Evolutionary conservation across 1,140 invertebrate genomes (phyloP), one percentile per base, ranked within the genome.

Genomic region (Drosophila mayri): DNA sequence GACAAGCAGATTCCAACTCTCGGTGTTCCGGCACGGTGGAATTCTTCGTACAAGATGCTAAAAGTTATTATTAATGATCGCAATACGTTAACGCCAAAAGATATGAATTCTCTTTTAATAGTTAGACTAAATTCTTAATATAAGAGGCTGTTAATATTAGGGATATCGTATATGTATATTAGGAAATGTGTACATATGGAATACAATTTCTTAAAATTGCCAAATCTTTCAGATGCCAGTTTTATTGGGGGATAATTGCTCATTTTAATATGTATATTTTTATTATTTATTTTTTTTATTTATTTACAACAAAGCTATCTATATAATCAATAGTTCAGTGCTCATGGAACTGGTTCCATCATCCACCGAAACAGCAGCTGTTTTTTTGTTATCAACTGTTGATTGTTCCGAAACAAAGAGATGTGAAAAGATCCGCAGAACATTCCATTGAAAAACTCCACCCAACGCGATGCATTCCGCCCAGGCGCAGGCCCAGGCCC

Each of bases 401-500:
- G 68, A 70, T 70, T 55, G 63, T 46, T 60, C 6, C 16, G 41
- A 35, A 71, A 72, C 66, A 71, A 72, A 49, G 54, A 83, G 78
- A 86, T 88, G 84, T 87, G 62, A 86, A 78, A 66, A 79, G 9
- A 62, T 64, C 32, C 41, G 54, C 52, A 49, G 37, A 72, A 72
- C 57, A 75, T 49, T 58, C 64, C 66, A 59, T 32, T 50, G 11
- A 55, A 37, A 60, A 57, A 43, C 44, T 65, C 61, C 55, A 35
- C 47, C 54, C 47, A 38, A 12, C 32, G 75, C 43, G 44, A 90
- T 90, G 85, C 74, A 85, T 65, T 71, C 85, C 70, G 40, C 49
- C 22, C 70, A 90, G 55, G 76, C 83, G 37, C 85, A 87, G 30
- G 28, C 57, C 14, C 70, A 90, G 50, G 81, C 79, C 41, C 82